phyloP scores from a whole-genome alignment of 2,797 vertebrate species.

The Gouania willdenowi region DNA sequence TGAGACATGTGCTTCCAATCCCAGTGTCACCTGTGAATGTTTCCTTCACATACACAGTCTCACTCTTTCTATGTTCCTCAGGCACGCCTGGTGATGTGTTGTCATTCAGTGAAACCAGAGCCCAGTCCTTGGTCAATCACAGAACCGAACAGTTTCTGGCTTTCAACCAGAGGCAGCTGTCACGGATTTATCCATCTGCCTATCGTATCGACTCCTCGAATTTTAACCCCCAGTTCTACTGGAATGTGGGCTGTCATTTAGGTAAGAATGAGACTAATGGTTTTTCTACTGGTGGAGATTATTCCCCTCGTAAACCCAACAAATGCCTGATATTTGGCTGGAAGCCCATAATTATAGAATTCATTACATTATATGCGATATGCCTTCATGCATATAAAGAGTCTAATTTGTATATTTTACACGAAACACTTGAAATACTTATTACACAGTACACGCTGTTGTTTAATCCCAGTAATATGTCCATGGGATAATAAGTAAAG shows the following conservation, averaged over 20 bases:
- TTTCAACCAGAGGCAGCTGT: constrained; percentile 95
- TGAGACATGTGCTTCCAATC: not conserved
- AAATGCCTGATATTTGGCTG: no score
- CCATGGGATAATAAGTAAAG: no score
- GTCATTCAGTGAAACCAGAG: constrained; percentile 93
- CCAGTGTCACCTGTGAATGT: not conserved
- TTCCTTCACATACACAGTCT: not conserved
- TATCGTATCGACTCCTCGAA: constrained; percentile 98
- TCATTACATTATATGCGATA: no score
- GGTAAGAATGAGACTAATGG: no score
- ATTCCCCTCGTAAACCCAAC: no score
- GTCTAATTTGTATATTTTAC: no score
- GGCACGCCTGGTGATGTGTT: constrained; percentile 90
- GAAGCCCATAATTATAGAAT: no score
- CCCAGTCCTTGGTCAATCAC: constrained; percentile 92
- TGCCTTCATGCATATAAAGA: no score
- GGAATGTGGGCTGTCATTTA: constrained; percentile 94
- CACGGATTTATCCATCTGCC: constrained; percentile 93
- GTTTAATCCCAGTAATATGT: no score
- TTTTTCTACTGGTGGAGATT: no score
- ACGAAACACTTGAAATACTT: no score
- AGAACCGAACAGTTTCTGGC: constrained; percentile 87
- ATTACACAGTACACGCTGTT: no score
- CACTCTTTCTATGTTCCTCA: constrained; percentile 47
- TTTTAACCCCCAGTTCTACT: constrained; percentile 95